Evolutionary conservation across 1,140 invertebrate species (phyloP), one percentile per base, ranked within the genome.

Genomic region (Meloidogyne exigua): DNA sequence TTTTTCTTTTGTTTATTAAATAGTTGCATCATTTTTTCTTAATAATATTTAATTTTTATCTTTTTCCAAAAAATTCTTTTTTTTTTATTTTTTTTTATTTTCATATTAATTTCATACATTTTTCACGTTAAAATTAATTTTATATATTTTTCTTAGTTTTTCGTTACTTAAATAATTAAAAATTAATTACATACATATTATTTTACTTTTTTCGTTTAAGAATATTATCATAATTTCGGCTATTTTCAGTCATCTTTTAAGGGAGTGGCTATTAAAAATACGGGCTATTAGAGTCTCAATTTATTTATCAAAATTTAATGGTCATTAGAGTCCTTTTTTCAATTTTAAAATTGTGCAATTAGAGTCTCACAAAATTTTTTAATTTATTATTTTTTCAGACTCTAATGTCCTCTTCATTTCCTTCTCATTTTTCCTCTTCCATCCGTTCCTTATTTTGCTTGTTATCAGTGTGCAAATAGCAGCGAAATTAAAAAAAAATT

Each of bases 381-480:
- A 32, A 32, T 3, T 7, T 39, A 39, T 39, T 39, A 39, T 7
- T n/a, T 57, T 57, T 57, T 12, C 13, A 15, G 42, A 44, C 42
- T 44, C 42, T 15, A 44, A 44, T 44, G 1, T 44, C 42, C 42
- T 44, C 21, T 57, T 57, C 49, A 57, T 57, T 57, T 57, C 49
- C 49, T 21, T 21, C n/a, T n/a, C 18, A 57, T n/a, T 57, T 44
- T 18, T 44, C 13, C 4, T 44, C 15, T 44, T 44, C 42, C 42
- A 44, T 44, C 42, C 49, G 49, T 57, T 57, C 49, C 49, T 57
- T 21, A n/a, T 57, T 39, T 57, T 57, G 15, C 49, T 57, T 57
- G 49, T 57, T 57, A 57, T 57, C 49, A 57, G 49, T 57, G 18
- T 57, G 49, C 49, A 57, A 57, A 57, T 57, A 57, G 49, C 49